phyloP scores from a whole-genome alignment of 2,113 vertebrate species.

The Oxyura jamaicensis region DNA sequence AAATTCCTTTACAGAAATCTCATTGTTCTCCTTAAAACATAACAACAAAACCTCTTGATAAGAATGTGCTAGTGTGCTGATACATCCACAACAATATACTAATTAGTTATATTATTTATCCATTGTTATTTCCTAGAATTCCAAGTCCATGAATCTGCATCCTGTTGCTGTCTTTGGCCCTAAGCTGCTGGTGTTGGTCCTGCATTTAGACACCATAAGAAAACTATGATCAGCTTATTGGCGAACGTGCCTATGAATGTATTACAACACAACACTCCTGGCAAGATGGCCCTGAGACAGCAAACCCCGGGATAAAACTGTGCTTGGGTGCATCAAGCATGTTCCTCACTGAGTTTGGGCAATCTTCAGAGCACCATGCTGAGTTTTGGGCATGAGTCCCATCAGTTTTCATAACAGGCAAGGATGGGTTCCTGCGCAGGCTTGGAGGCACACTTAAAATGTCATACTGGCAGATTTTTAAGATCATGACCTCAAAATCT shows the following conservation, averaged over 20 bases:
- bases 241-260: neutral
- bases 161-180: neutral
- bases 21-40: neutral
- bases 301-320: neutral
- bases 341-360: neutral
- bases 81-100: neutral
- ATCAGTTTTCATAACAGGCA: rapidly evolving
- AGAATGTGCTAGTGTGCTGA: neutral
- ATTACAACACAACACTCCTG: neutral
- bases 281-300: neutral
- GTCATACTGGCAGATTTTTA: neutral
- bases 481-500: neutral
- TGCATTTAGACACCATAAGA: neutral
- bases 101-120: neutral
- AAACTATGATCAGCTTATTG: neutral
- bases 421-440: neutral
- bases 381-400: neutral
- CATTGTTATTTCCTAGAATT: neutral
- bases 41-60: neutral
- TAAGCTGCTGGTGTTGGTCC: rapidly evolving
- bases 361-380: neutral
- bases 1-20: neutral
- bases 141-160: neutral
- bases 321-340: rapidly evolving
- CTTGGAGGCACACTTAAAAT: neutral